These are phyloP conservation scores for Castor canadensis DNA, from an alignment of 2,113 vertebrate genomes.

Conservation along the genomic window DNA sequence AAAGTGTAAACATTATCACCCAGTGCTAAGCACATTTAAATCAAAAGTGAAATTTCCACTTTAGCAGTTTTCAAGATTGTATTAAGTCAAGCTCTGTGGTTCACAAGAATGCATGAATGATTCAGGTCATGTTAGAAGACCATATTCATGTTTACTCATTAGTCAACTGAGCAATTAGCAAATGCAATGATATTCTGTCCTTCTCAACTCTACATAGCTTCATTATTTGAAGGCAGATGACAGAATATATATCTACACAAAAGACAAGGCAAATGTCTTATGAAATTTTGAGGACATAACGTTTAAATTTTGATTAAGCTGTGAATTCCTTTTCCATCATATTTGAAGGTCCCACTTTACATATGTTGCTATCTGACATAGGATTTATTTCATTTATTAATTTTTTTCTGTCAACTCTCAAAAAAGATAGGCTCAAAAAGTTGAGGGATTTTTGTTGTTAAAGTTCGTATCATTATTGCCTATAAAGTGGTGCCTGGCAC, in stretches of 20 bases:
- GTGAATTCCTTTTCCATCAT: neutral
- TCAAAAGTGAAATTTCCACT: neutral
- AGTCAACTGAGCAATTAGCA: neutral
- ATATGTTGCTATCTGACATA: neutral
- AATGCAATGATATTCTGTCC: neutral
- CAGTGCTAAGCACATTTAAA: neutral
- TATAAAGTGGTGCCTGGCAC: neutral
- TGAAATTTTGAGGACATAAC: neutral
- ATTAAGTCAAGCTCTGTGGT: neutral
- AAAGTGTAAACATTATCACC: neutral
- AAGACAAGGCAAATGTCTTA: neutral
- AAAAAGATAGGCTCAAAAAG: neutral
- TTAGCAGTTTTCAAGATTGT: neutral
- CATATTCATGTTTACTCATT: neutral
- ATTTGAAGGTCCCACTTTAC: neutral
- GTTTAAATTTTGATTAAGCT: neutral
- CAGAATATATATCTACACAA: neutral
- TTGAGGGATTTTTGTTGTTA: neutral
- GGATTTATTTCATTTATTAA: conserved; percentile 27
- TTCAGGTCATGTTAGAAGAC: neutral
- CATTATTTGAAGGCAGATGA: neutral
- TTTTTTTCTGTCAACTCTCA: neutral
- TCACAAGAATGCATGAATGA: neutral
- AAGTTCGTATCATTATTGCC: neutral
- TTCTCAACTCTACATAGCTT: neutral